phyloP scores from a whole-genome alignment of 2,888 invertebrate species.

The Lochmaea crataegi region DNA sequence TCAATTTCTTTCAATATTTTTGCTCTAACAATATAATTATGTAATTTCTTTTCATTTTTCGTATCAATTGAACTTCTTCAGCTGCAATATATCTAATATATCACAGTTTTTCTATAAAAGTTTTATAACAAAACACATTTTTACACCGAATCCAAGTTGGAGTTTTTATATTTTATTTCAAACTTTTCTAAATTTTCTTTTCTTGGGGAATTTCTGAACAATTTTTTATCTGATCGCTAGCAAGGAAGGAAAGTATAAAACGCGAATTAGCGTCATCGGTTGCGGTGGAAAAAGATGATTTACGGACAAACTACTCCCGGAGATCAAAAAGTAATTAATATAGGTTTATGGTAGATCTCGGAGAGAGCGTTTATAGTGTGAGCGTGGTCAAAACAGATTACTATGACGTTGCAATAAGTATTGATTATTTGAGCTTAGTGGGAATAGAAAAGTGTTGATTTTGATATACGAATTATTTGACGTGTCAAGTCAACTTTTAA shows the following conservation, averaged over 20 bases:
- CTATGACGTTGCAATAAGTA: constrained; percentile 9
- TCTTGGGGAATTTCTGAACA: constrained; percentile 6
- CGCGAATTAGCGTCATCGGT: constrained; percentile 34
- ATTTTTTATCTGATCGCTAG: constrained; percentile 24
- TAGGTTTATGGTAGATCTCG: constrained; percentile 30
- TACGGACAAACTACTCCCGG: constrained; percentile 27
- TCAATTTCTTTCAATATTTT: too few relatives aligned
- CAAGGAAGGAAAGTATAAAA: constrained; percentile 36
- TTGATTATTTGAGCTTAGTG: neutral
- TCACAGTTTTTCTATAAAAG: too few relatives aligned
- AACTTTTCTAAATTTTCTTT: constrained; percentile 19
- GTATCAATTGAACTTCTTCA: too few relatives aligned
- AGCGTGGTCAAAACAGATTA: constrained; percentile 28
- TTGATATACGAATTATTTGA: too few relatives aligned
- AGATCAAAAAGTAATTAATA: constrained; percentile 39
- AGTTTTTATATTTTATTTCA: constrained; percentile 3
- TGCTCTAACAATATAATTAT: too few relatives aligned
- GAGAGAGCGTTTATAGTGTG: constrained; percentile 26
- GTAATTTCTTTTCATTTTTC: too few relatives aligned
- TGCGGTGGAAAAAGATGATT: constrained; percentile 33
- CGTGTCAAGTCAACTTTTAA: too few relatives aligned
- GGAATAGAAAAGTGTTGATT: too few relatives aligned
- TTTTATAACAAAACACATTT: too few relatives aligned
- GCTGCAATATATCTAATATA: too few relatives aligned
- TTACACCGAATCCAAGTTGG: too few relatives aligned